Evolutionary conservation across 2,797 vertebrate genomes (phyloP).

Genomic region (Sphenopsis melanotis): DNA sequence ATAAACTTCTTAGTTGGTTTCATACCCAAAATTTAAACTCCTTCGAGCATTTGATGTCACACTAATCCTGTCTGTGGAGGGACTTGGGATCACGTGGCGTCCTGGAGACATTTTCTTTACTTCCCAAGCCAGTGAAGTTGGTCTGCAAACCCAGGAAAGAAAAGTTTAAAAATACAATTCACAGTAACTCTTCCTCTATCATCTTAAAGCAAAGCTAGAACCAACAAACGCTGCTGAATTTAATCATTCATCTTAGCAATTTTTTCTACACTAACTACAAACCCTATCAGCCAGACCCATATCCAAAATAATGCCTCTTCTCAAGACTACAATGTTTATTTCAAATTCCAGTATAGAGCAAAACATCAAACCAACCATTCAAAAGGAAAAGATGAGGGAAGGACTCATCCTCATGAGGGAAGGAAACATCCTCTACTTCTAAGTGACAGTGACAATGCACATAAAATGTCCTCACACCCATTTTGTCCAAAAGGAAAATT

Average conservation of each 20-base stretch:
- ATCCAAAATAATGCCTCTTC: neutral
- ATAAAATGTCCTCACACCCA: neutral
- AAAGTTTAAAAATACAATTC: neutral
- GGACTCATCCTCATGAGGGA: neutral
- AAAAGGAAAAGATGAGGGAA: neutral
- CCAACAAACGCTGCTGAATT: neutral
- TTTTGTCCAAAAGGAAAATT: neutral
- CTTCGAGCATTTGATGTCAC: slow-evolving; percentile 87
- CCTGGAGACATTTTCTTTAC: slow-evolving; percentile 99
- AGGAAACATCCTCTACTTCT: neutral
- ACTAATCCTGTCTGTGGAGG: slow-evolving; percentile 89
- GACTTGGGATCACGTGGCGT: slow-evolving; percentile 91
- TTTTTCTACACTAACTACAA: neutral
- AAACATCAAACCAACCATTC: neutral
- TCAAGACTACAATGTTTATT: neutral
- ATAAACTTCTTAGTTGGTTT: neutral
- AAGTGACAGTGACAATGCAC: neutral
- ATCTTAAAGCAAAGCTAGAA: neutral
- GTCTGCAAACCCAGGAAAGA: slow-evolving; percentile 76
- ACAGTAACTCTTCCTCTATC: neutral
- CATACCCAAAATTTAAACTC: slow-evolving; percentile 90
- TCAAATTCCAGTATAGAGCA: neutral
- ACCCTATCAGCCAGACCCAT: neutral
- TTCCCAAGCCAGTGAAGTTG: slow-evolving; percentile 97
- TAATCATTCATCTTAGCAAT: neutral